phyloP scores from a whole-genome alignment of 2,113 vertebrate genomes.

The Misgurnus mizolepis region DNA sequence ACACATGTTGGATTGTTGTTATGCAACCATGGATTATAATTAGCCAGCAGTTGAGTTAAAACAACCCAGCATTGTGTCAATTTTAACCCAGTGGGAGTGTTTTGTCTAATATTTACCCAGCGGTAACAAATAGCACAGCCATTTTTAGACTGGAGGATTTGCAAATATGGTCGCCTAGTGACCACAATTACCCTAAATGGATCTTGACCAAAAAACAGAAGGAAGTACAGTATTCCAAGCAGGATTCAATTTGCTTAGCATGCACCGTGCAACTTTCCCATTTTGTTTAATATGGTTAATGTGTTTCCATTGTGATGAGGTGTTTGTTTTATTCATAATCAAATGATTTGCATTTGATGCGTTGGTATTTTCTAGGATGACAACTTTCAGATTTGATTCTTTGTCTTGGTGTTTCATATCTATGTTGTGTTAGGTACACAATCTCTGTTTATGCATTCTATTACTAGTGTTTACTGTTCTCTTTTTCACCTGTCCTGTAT shows the following conservation, averaged over 20 bases:
- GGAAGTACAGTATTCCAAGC: not conserved
- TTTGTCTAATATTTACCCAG: too few species aligned
- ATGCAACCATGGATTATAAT: too few species aligned
- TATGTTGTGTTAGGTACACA: not conserved
- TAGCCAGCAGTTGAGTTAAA: too few species aligned
- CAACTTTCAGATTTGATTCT: slow-evolving; percentile 27
- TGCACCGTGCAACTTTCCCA: slow-evolving; percentile 1
- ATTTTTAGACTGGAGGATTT: too few species aligned
- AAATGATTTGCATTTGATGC: slow-evolving; percentile 16
- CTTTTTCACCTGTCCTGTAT: not conserved
- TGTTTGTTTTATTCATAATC: slow-evolving; percentile 32
- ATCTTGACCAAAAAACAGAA: not conserved
- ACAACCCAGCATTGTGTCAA: too few species aligned
- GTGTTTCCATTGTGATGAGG: slow-evolving; percentile 25
- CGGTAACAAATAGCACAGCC: too few species aligned
- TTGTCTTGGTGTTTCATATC: not conserved
- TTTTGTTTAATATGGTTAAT: slow-evolving; percentile 31
- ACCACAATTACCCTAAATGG: too few species aligned
- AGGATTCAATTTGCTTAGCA: slow-evolving; percentile 16
- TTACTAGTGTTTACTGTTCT: not conserved
- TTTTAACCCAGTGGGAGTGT: too few species aligned
- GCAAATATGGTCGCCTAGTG: too few species aligned
- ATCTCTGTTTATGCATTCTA: not conserved
- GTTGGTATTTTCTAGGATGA: not conserved
- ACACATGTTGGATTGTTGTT: too few species aligned